Evolutionary conservation across 2,797 vertebrate genomes (phyloP).

Genomic region (Pantherophis alleghaniensis): DNA sequence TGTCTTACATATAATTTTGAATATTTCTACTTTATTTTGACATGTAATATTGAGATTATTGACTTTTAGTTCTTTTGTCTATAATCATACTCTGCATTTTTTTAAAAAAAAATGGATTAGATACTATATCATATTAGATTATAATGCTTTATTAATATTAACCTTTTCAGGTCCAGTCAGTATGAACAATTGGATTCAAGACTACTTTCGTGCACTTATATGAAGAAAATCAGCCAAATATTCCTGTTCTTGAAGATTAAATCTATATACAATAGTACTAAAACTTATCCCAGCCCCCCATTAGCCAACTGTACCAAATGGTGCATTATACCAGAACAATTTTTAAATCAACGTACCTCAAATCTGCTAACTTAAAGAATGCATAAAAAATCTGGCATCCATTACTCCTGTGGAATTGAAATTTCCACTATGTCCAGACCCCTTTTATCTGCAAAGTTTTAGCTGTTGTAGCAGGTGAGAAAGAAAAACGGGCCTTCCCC

Average conservation of each 20-base stretch:
- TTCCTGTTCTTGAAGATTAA: neutral
- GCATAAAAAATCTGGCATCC: neutral
- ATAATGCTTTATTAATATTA: constrained; percentile 17
- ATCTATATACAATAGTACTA: neutral
- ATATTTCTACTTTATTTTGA: neutral
- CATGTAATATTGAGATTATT: neutral
- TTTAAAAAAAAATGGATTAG: constrained; percentile 1
- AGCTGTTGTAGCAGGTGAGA: neutral
- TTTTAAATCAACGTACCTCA: neutral
- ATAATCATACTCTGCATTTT: neutral
- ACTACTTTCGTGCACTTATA: neutral
- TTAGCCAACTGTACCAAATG: neutral
- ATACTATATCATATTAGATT: constrained; percentile 35
- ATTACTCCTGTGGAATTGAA: neutral
- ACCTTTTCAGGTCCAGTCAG: constrained; percentile 4
- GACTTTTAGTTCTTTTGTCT: neutral
- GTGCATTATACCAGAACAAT: neutral
- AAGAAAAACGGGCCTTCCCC: too few relatives aligned
- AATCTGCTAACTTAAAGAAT: neutral
- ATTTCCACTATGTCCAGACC: neutral
- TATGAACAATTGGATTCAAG: neutral
- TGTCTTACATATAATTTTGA: neutral
- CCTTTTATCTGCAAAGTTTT: neutral
- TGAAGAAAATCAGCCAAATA: neutral
- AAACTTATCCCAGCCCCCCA: neutral